Percentiles rank a stretch among this genome's conserved stretches.
Conservation (phyloP, 2,113 vertebrate genomes). For the Phylloscopus trochilus region DNA sequence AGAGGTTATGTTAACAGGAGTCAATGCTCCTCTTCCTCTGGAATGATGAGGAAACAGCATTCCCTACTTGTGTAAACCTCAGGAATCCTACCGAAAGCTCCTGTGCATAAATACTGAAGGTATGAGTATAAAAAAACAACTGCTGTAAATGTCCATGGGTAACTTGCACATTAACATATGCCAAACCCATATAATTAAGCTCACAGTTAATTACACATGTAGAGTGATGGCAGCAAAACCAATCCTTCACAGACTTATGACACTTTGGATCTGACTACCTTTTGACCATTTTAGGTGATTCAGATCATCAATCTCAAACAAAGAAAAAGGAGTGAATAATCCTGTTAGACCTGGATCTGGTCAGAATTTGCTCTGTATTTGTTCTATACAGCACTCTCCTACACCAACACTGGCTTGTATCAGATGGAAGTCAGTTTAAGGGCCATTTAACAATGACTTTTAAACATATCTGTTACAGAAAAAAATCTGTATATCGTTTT, state of each 20-base stretch:
- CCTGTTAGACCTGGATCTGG: background rate
- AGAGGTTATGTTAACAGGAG: background rate
- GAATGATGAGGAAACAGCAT: background rate
- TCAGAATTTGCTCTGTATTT: background rate
- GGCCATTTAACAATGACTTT: background rate
- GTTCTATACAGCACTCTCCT: background rate
- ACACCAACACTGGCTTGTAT: background rate
- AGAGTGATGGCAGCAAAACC: background rate
- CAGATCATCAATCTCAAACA: background rate
- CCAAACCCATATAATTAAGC: background rate
- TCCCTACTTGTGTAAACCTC: background rate
- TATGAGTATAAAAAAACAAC: background rate
- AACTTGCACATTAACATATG: background rate
- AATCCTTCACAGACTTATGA: rapidly evolving
- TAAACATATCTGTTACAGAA: background rate
- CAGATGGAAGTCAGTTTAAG: background rate
- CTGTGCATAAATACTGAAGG: background rate
- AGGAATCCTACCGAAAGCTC: background rate
- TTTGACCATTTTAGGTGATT: background rate
- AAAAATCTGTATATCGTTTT: background rate
- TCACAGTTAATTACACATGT: background rate
- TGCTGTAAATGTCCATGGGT: background rate
- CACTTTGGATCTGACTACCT: background rate
- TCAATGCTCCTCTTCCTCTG: background rate
- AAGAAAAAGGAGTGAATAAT: background rate